Evolutionary conservation across 1,140 invertebrate species (phyloP).

Genomic region (Euura saliciscinereae): DNA sequence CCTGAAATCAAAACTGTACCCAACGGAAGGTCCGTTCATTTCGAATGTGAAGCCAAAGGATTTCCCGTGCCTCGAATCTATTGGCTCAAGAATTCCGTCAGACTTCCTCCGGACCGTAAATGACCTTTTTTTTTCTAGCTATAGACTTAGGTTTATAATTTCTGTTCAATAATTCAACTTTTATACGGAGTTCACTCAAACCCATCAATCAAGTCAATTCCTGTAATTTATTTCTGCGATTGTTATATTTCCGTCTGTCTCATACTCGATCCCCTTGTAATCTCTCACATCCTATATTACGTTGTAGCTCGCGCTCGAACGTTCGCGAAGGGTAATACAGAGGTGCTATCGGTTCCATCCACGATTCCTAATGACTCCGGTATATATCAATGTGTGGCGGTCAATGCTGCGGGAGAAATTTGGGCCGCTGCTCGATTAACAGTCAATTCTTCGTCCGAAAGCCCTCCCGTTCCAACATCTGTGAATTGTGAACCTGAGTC

Average conservation of each 20-base stretch:
- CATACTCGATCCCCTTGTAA: not conserved
- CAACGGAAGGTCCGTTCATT: slow-evolving; percentile 70
- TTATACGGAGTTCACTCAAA: not conserved
- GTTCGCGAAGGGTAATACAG: slow-evolving; percentile 52
- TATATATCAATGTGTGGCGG: slow-evolving; percentile 78
- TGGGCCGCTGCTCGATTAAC: slow-evolving; percentile 66
- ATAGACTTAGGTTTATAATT: slow-evolving; percentile 5
- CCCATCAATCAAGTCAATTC: no score
- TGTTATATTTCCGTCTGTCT: slow-evolving; percentile 14
- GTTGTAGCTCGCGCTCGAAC: slow-evolving; percentile 61
- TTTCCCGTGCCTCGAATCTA: slow-evolving; percentile 66
- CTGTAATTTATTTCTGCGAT: slow-evolving; percentile 13
- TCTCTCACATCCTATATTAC: slow-evolving; percentile 5
- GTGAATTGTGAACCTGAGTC: slow-evolving; percentile 63
- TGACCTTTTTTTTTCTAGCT: slow-evolving; percentile 15
- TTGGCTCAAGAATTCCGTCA: slow-evolving; percentile 75
- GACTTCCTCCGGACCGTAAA: slow-evolving; percentile 65
- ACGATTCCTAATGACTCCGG: slow-evolving; percentile 72
- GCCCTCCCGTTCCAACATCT: slow-evolving; percentile 64
- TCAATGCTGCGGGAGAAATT: slow-evolving; percentile 69
- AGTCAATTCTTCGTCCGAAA: slow-evolving; percentile 61
- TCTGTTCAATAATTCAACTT: slow-evolving; percentile 16
- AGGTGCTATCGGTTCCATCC: slow-evolving; percentile 67
- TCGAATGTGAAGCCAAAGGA: slow-evolving; percentile 73
- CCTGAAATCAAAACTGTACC: slow-evolving; percentile 66